Conservation (phyloP, 2,888 invertebrate species). For the Pegoplata infirma region DNA sequence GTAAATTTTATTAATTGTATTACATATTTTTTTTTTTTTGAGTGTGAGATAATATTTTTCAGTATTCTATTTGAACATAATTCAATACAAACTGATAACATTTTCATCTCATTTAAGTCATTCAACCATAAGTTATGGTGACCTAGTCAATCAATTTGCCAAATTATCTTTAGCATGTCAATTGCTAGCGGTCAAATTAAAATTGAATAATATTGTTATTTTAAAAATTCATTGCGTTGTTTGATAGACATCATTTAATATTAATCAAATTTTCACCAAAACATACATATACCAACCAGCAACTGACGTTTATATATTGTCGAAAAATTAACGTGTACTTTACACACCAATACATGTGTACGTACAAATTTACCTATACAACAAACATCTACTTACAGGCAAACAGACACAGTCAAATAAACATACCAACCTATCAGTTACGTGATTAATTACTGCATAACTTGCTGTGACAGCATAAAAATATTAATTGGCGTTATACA, state of each 20-base stretch:
- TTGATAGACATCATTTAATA: conserved; percentile 41
- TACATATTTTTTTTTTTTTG: too few species aligned
- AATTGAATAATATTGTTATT: conserved; percentile 11
- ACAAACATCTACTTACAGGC: not conserved
- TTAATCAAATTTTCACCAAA: conserved; percentile 52
- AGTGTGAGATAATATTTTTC: too few species aligned
- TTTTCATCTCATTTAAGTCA: too few species aligned
- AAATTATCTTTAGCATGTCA: too few species aligned
- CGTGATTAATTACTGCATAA: conserved; percentile 63
- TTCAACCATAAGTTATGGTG: too few species aligned
- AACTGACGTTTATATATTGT: conserved; percentile 44
- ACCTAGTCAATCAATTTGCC: too few species aligned
- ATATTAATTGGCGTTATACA: conserved; percentile 59
- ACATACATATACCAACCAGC: conserved; percentile 20
- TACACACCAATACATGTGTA: too few species aligned
- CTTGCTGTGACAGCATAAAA: conserved; percentile 62
- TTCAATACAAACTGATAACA: too few species aligned
- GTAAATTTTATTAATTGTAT: too few species aligned
- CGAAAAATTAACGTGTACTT: not conserved
- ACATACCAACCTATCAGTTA: conserved; percentile 53
- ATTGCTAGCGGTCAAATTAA: too few species aligned
- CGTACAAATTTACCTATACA: not conserved
- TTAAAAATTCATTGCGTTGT: conserved; percentile 18
- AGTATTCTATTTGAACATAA: too few species aligned
- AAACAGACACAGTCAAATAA: not conserved